Evolutionary conservation across 2,113 vertebrate genomes (phyloP).

Genomic region (Eira barbara): DNA sequence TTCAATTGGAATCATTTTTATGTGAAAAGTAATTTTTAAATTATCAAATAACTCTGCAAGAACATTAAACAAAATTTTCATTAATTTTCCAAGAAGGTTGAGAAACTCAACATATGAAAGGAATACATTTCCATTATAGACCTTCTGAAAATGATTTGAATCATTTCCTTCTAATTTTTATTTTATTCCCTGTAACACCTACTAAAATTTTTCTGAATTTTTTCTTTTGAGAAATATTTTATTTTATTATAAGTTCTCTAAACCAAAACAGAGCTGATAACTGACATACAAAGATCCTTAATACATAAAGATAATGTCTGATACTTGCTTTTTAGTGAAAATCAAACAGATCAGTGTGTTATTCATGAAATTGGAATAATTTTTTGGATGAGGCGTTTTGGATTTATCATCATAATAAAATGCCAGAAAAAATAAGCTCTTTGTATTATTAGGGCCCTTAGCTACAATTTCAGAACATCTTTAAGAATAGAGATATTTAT

Average conservation of each 20-base stretch:
- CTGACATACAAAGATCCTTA: not conserved
- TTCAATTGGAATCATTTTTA: not conserved
- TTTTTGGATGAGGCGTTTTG: not conserved
- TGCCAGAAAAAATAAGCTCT: not conserved
- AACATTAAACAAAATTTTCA: not conserved
- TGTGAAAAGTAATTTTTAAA: not conserved
- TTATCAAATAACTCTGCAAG: not conserved
- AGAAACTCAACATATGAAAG: not conserved
- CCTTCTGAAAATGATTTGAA: not conserved
- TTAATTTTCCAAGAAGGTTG: not conserved
- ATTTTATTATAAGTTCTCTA: not conserved
- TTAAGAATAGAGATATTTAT: not conserved
- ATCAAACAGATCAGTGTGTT: not conserved
- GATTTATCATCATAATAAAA: not conserved
- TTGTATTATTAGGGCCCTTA: not conserved
- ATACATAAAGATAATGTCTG: not conserved
- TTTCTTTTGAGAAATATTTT: not conserved
- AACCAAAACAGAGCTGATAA: not conserved
- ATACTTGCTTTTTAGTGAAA: not conserved
- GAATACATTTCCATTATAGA: not conserved
- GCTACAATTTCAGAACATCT: not conserved
- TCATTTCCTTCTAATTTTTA: not conserved
- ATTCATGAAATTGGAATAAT: not conserved
- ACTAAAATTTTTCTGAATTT: not conserved
- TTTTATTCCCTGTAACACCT: not conserved